Base-by-base conservation (phyloP, 2,797 vertebrate genomes). In the Microctenopoma steveboyesi region DNA sequence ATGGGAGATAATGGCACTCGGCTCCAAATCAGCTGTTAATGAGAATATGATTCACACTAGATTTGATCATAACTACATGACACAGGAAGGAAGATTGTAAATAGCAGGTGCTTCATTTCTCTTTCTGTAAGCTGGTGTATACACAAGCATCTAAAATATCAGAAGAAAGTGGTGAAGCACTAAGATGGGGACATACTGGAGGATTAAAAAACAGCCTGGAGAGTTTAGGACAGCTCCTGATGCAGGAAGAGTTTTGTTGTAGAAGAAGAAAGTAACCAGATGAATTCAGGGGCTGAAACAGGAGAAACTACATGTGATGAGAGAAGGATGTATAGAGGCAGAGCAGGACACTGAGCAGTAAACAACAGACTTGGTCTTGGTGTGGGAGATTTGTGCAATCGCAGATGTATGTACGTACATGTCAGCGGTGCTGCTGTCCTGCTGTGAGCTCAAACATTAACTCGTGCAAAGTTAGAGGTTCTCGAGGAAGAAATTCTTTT, bases 321-420 rank as follows among this genome's bases (percentile, higher is more conserved):
- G 22, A 22, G 22, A 22, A 22, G 22, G 22, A 22, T 22, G 22
- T 22, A 22, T 1, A 52, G 12, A 49, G 7, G 14, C 1, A 57
- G 12, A 13, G 22, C 8, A 47, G 46, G 1, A 64, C 10, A 49
- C 51, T 59, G 9, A 39, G n/a, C 7, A 30, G 45, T 52, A 47
- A 72, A 80, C 68, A 74, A 59, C 73, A 53, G 54, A 25, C 11
- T 15, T 37, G 28, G 12, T 22, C 22, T 22, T 22, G 22, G 22
- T 22, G 22, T 22, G 22, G 22, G 22, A 22, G 22, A 22, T 22
- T 22, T 22, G 22, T 30, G 28, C 28, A 5, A 30, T 30, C 28
- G 28, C 28, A 30, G 22, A 22, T 22, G 22, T 46, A 30, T 69
- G 56, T 37, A 37, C 37, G 37, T 37, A 69, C 60, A 11, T 37